Conservation (phyloP, 2,113 vertebrate species). For the Grallaria varia region DNA sequence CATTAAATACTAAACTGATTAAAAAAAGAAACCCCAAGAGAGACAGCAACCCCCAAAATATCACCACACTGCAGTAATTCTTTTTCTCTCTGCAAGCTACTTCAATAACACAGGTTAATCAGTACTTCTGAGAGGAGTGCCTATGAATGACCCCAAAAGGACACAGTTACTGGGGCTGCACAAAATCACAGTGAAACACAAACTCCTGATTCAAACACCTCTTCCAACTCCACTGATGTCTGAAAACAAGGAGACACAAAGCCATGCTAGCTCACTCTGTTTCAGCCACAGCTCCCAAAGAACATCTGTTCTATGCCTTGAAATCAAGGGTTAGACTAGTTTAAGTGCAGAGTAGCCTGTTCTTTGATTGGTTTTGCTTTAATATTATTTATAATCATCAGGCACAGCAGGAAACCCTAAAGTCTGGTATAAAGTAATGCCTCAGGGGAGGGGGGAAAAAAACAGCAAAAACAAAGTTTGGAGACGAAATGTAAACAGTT, state of each 20-base stretch:
- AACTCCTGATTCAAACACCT: background rate
- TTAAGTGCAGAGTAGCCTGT: fast-evolving
- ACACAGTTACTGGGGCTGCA: background rate
- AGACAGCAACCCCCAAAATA: background rate
- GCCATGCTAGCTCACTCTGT: background rate
- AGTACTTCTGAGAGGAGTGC: fast-evolving
- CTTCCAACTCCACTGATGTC: background rate
- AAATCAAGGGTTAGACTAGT: background rate
- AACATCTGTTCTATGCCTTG: background rate
- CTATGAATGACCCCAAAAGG: background rate
- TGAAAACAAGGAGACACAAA: background rate
- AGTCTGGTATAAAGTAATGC: background rate
- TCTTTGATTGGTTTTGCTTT: background rate
- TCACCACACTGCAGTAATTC: background rate
- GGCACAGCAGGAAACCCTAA: background rate
- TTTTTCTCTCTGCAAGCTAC: background rate
- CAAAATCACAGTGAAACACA: background rate
- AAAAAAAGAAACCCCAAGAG: background rate
- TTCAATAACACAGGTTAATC: background rate
- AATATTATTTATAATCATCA: background rate
- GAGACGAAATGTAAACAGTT: background rate
- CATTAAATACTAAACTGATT: background rate
- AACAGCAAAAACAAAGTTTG: background rate
- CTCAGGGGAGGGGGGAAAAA: fast-evolving
- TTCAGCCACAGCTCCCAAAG: background rate